Percentiles rank a stretch among this genome's conserved stretches.
Conservation (phyloP, 1,140 invertebrate genomes). For the Pogonus chalceus region DNA sequence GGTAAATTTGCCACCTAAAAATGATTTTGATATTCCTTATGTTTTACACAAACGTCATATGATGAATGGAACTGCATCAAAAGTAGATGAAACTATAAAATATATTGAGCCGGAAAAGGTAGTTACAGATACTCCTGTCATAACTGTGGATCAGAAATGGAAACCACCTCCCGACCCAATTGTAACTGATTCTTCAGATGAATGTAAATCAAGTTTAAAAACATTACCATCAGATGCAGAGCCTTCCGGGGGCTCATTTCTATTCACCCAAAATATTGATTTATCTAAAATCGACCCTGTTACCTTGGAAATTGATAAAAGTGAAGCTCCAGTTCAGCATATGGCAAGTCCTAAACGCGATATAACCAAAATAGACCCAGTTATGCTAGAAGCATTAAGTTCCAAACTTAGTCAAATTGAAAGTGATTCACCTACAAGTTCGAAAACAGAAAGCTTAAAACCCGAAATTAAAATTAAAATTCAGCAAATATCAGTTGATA, state of each 20-base stretch:
- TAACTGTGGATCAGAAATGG: neutral
- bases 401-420: conserved; percentile 62
- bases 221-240: neutral
- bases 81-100: conserved; percentile 13
- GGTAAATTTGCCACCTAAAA: conserved; percentile 37
- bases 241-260: conserved; percentile 34
- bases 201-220: neutral
- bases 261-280: conserved; percentile 62
- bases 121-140: neutral
- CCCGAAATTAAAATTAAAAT: conserved; percentile 41
- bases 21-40: conserved; percentile 66
- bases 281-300: conserved; percentile 57
- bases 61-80: conserved; percentile 67
- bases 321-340: conserved; percentile 44
- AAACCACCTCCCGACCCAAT: neutral
- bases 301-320: conserved; percentile 56
- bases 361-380: conserved; percentile 55
- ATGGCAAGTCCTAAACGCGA: conserved; percentile 54
- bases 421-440: conserved; percentile 57
- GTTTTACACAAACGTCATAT: conserved; percentile 70
- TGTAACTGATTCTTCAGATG: neutral
- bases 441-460: conserved; percentile 53
- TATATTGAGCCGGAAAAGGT: conserved; percentile 13
- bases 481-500: conserved; percentile 27
- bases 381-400: conserved; percentile 52